Conservation (phyloP, 2,888 invertebrate species). For the Calliphora vomitoria region DNA sequence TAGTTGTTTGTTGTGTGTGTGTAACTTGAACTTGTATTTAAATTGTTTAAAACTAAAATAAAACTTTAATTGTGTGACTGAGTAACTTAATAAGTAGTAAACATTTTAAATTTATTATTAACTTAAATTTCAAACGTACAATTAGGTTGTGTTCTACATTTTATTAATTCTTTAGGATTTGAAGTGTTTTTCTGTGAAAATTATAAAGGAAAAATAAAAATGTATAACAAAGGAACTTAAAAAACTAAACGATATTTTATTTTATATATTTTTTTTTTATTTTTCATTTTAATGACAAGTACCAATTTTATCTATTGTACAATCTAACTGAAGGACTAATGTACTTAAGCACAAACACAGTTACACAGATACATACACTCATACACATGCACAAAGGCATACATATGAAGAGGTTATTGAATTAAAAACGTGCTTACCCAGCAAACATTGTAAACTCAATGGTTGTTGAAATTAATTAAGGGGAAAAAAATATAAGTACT, state of each 20-base stretch:
- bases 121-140: neutral
- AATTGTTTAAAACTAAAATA: neutral
- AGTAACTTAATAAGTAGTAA: neutral
- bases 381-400: neutral
- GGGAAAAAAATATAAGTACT: neutral
- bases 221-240: constrained; percentile 2
- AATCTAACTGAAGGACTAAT: constrained; percentile 46
- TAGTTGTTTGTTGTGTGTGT: neutral
- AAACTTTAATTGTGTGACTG: neutral
- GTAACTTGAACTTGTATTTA: neutral
- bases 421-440: constrained; percentile 33
- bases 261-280: no score
- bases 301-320: constrained; percentile 61
- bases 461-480: neutral
- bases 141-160: constrained; percentile 11
- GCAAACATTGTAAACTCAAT: neutral
- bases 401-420: constrained; percentile 23
- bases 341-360: constrained; percentile 5
- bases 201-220: neutral
- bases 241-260: constrained; percentile 37
- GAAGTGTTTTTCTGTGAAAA: constrained; percentile 17
- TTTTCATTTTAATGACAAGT: constrained; percentile 48
- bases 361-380: neutral
- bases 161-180: neutral
- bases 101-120: neutral